Evolutionary conservation across 2,113 vertebrate species (phyloP), one percentile per base, ranked within the genome.

Genomic region (Mionectes macconnelli): DNA sequence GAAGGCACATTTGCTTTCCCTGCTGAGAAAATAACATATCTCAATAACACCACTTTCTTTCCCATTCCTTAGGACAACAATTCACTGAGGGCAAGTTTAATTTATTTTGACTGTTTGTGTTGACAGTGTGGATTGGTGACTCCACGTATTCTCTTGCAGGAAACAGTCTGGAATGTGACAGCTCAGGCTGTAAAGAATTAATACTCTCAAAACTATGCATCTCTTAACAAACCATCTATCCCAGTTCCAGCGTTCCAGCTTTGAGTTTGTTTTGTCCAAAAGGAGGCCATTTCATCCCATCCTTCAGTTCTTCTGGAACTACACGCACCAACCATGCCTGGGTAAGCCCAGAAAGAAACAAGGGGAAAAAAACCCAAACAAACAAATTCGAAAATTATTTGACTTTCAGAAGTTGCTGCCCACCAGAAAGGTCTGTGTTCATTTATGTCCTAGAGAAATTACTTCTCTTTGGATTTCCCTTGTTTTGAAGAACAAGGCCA

Each of bases 91-190:
- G 59, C 45, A 87, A 93, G 83, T 87, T 83, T 68, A 37, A 91
- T 93, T 91, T 95, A 91, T 87, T 94, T 91, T 92, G 92, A 94
- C 82, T 93, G 75, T 91, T 84, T 86, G n/a, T 77, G 64, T 68
- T 94, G 92, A 92, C 88, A 89, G 62, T 22, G 63, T 81, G 85
- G 92, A 93, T 90, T 75, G 66, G 63, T 55, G 86, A 82, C 72
- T 83, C 86, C 64, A 20, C 2, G 60, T 68, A 68, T 14, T 59
- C 68, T 81, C 19, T 64, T 81, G n/a, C 56, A 93, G 52, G 79
- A 93, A 96, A 56, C 28, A 74, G 42, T 40, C 73, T 89, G 52
- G 72, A 77, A 81, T 7, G 23, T 52, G 47, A 92, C 76, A 94
- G 72, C 50, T 86, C 59, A 75, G 72, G 52, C 59, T 67, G n/a